Conservation (phyloP, 2,888 invertebrate genomes). For the Agonopterix heracliana region DNA sequence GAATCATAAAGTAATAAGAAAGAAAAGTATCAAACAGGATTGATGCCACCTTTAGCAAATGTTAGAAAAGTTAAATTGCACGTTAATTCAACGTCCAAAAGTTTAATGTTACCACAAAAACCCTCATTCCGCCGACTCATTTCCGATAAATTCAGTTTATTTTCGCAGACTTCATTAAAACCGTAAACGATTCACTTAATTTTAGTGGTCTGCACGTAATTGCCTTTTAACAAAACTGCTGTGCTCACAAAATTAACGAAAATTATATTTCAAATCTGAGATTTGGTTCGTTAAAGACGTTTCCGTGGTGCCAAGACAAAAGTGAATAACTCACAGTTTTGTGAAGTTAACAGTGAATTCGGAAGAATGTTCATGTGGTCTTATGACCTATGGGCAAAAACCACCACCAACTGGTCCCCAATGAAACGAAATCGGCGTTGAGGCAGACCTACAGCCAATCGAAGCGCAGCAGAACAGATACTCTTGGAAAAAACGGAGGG, state of each 20-base stretch:
- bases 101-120: slow-evolving; percentile 5
- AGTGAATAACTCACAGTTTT: too few species aligned
- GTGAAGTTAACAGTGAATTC: too few species aligned
- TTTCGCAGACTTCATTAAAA: slow-evolving; percentile 45
- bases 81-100: slow-evolving; percentile 25
- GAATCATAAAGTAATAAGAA: too few species aligned
- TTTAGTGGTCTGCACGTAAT: slow-evolving; percentile 30
- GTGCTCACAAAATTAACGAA: slow-evolving; percentile 1
- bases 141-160: slow-evolving; percentile 16
- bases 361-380: too few species aligned
- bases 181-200: slow-evolving; percentile 41
- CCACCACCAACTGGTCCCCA: too few species aligned
- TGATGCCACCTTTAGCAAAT: too few species aligned
- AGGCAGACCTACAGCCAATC: too few species aligned
- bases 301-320: neutral
- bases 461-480: too few species aligned
- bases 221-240: slow-evolving; percentile 18
- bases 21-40: too few species aligned
- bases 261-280: slow-evolving; percentile 6
- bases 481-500: too few species aligned
- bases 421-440: too few species aligned
- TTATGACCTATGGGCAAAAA: too few species aligned
- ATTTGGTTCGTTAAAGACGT: slow-evolving; percentile 1
- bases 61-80: slow-evolving; percentile 39
- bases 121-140: slow-evolving; percentile 14